These are phyloP conservation scores for Drosophila trapezifrons DNA, from an alignment of 1,140 invertebrate species.

Conservation along the genomic window DNA sequence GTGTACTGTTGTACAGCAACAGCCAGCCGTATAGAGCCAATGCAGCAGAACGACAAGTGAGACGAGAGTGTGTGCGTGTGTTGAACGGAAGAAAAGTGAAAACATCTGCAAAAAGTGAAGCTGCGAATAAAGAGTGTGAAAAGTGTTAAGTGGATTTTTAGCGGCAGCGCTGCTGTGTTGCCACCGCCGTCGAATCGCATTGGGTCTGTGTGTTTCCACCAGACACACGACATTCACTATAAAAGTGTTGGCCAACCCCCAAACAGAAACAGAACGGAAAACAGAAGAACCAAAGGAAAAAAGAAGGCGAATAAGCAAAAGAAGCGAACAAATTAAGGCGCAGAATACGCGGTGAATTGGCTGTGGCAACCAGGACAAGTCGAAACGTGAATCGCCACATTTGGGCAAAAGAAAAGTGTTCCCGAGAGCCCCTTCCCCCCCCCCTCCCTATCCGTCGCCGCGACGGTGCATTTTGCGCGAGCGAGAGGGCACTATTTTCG, in stretches of 20 bases:
- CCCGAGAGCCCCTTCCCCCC: background rate
- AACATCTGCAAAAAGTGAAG: constrained; percentile 16
- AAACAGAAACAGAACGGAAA: constrained; percentile 19
- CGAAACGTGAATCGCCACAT: constrained; percentile 7
- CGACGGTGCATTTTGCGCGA: background rate
- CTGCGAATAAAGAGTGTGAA: constrained; percentile 1
- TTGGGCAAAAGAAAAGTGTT: constrained; percentile 15
- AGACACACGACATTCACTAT: constrained; percentile 26
- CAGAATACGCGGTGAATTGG: constrained; percentile 9
- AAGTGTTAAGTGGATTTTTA: constrained; percentile 11
- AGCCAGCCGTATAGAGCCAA: constrained; percentile 30
- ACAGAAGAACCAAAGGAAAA: background rate
- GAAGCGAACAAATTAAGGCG: constrained; percentile 6
- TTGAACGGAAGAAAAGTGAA: constrained; percentile 4
- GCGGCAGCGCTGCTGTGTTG: constrained; percentile 10
- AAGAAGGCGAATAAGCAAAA: constrained; percentile 1
- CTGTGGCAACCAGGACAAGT: constrained; percentile 16
- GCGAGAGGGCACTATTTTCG: background rate
- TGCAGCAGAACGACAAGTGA: constrained; percentile 8
- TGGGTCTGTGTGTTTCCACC: constrained; percentile 52
- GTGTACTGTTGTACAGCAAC: no score
- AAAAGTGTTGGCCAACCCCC: constrained; percentile 33
- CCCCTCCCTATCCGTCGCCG: no score
- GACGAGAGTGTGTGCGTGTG: background rate
- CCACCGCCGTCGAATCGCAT: constrained; percentile 32